Conservation (phyloP, 2,113 vertebrate genomes). For the Girardinichthys multiradiatus region DNA sequence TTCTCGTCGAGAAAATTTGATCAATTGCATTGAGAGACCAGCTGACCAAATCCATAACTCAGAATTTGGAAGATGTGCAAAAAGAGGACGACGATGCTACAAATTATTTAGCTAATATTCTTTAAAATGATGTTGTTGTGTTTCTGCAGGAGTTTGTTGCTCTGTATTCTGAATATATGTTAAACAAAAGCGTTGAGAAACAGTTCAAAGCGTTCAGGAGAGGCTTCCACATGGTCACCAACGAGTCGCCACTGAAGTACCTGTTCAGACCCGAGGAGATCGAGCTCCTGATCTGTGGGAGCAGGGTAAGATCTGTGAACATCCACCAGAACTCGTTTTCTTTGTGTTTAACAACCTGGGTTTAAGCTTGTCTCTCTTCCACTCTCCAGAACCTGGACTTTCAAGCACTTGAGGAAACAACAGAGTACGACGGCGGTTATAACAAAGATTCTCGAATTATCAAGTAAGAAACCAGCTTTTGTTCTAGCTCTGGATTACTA, state of each 20-base stretch:
- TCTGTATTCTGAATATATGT: conserved; percentile 96
- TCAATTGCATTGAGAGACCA: too few relatives aligned
- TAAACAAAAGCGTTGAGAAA: conserved; percentile 99
- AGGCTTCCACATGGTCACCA: conserved; percentile 99
- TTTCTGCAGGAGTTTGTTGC: conserved; percentile 93
- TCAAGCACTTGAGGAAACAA: conserved; percentile 96
- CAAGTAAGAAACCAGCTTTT: conserved; percentile 80
- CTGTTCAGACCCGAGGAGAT: conserved; percentile 98
- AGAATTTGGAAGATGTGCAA: too few relatives aligned
- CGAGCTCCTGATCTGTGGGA: conserved; percentile 98
- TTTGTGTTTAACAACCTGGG: too few relatives aligned
- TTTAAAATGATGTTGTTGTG: too few relatives aligned
- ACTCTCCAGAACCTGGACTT: conserved; percentile 94
- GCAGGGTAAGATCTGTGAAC: conserved; percentile 81
- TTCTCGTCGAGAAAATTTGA: too few relatives aligned
- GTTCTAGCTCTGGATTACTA: too few relatives aligned
- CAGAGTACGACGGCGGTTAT: conserved; percentile 98
- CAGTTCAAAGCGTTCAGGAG: conserved; percentile 99
- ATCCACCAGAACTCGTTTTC: too few relatives aligned
- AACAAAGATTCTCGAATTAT: conserved; percentile 93
- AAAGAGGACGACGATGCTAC: too few relatives aligned
- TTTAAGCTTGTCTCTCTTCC: neutral
- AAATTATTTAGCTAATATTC: too few relatives aligned
- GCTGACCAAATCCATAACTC: too few relatives aligned
- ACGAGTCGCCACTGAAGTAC: conserved; percentile 97